Base-by-base conservation (phyloP, 2,113 vertebrate genomes). In the Lampris megalopsis region DNA sequence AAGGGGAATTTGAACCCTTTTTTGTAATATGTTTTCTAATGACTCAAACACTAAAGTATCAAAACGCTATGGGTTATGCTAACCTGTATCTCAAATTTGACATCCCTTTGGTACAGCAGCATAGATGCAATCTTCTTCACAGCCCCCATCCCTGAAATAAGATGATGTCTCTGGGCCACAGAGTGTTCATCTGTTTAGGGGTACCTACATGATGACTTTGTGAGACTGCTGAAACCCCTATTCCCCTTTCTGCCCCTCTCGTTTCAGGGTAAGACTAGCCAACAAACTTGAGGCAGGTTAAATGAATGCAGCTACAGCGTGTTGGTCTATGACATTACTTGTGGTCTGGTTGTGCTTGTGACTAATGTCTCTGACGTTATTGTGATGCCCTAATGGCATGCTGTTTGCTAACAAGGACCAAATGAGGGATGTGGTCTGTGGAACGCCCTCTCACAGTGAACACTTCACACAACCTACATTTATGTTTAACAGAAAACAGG, bases 361-460 rank as follows among this genome's bases (percentile, higher is more conserved):
- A 65, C 72, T 84, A 64, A 74, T 76, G 38, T 59, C n/a, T 3
- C 49, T 68, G 74, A 78, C 24, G 47, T 71, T 73, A 47, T 59
- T 75, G 35, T 40, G 52, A 5, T 49, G 70, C 52, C 68, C 58
- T 71, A 83, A 83, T 84, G 75, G 71, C 71, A 69, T 52, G 73
- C 70, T 83, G 75, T 68, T 63, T 49, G 49, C 74, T 52, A 75
- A 50, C 61, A 54, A 83, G 74, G 58, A 74, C 63, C 45, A 87
- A 89, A 91, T 88, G 71, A 86, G 69, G 70, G 73, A 63, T 81
- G 80, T 80, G 70, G 48, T 79, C 63, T 38, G 56, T 63, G 74
- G 70, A 9, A 35, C 4, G 40, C 65, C 56, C 71, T 80, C 71
- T 59, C 9, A 43, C 57, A 61, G 59, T 68, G 0, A 87, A 4